Percentiles rank a stretch among this genome's conserved stretches.
Evolutionary conservation across 2,797 vertebrate genomes (phyloP).

Genomic region (Novumbra hubbsi): DNA sequence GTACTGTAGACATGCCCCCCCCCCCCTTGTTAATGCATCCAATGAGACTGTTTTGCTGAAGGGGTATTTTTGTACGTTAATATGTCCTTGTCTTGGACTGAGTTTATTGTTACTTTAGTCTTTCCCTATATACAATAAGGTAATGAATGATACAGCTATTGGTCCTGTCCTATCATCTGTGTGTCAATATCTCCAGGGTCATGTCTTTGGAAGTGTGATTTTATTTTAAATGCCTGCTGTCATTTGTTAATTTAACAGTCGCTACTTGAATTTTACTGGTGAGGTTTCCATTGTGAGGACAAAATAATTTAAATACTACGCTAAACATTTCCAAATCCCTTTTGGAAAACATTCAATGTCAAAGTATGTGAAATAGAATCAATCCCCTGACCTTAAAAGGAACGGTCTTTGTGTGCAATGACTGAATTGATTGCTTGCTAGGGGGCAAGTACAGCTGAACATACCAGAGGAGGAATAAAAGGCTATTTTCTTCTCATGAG

Average conservation of each 20-base stretch:
- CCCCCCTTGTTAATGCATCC: slow-evolving; percentile 62
- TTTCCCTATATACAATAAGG: neutral
- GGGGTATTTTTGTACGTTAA: slow-evolving; percentile 27
- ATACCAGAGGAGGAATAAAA: slow-evolving; percentile 53
- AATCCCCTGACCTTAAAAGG: slow-evolving; percentile 23
- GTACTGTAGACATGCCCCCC: neutral
- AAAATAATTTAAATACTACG: slow-evolving; percentile 39
- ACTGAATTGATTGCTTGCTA: slow-evolving; percentile 81
- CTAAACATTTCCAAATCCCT: slow-evolving; percentile 31
- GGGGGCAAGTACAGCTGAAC: slow-evolving; percentile 68
- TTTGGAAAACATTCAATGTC: slow-evolving; percentile 33
- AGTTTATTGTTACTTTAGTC: neutral
- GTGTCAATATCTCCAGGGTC: slow-evolving; percentile 20
- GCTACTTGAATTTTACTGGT: slow-evolving; percentile 58
- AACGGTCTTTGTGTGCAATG: slow-evolving; percentile 43
- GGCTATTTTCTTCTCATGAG: slow-evolving; percentile 70
- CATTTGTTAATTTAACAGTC: slow-evolving; percentile 41
- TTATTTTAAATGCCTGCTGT: neutral
- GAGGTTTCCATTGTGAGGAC: slow-evolving; percentile 9
- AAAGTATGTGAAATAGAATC: slow-evolving; percentile 52
- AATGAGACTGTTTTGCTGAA: slow-evolving; percentile 43
- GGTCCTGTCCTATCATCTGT: slow-evolving; percentile 30
- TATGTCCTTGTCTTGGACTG: slow-evolving; percentile 23
- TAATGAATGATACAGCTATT: slow-evolving; percentile 15
- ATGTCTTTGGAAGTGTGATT: slow-evolving; percentile 23